These are phyloP conservation scores for Aspidiotus rigidus DNA, from an alignment of 2,888 invertebrate genomes.

Conservation along the genomic window DNA sequence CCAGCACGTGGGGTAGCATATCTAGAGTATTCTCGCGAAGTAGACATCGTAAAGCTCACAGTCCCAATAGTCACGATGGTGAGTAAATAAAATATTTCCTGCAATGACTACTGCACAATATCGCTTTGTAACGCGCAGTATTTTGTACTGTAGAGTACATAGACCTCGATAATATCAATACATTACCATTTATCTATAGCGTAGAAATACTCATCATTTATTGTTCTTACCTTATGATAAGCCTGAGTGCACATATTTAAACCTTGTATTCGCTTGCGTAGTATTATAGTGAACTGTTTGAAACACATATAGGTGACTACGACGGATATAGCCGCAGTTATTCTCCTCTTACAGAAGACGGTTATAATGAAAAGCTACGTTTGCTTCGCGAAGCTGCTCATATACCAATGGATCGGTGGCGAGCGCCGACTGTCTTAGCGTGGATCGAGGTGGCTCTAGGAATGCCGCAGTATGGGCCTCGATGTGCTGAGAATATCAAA, in stretches of 20 bases:
- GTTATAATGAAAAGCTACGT: slow-evolving; percentile 65
- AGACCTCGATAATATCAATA: not conserved
- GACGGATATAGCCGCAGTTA: slow-evolving; percentile 46
- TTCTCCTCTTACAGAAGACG: slow-evolving; percentile 60
- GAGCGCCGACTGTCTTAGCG: slow-evolving; percentile 83
- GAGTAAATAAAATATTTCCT: not conserved
- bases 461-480: slow-evolving; percentile 85
- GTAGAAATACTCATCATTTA: not conserved
- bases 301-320: slow-evolving; percentile 23
- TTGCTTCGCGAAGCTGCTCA: slow-evolving; percentile 71
- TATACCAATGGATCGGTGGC: slow-evolving; percentile 81
- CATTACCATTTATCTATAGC: not conserved
- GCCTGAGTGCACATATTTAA: too few relatives aligned
- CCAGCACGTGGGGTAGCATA: slow-evolving; percentile 83
- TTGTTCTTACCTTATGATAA: not conserved
- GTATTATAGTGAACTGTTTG: slow-evolving; percentile 26
- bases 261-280: not conserved
- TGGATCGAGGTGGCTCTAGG: slow-evolving; percentile 90
- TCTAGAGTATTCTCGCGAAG: slow-evolving; percentile 80
- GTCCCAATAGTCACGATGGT: slow-evolving; percentile 56
- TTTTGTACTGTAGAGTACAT: not conserved
- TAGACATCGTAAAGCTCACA: slow-evolving; percentile 68
- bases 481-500: slow-evolving; percentile 87
- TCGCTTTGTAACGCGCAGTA: too few relatives aligned
- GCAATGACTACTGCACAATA: not conserved